phyloP scores from a whole-genome alignment of 2,797 vertebrate genomes.

The Chelonia mydas region DNA sequence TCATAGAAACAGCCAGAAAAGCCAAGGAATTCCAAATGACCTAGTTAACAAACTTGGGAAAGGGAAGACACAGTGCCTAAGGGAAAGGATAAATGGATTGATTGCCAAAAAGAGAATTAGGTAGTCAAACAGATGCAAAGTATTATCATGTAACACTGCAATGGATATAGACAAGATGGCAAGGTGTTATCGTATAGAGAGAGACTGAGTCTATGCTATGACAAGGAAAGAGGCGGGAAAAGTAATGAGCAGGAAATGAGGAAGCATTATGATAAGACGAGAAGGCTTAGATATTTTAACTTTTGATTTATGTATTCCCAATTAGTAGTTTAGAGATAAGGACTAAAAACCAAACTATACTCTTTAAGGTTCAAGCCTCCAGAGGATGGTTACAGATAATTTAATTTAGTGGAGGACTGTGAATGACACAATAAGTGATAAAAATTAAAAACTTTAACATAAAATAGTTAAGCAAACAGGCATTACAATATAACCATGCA shows the following conservation, averaged over 20 bases:
- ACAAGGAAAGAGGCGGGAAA: neutral
- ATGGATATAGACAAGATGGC: neutral
- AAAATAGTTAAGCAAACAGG: neutral
- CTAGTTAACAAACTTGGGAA: neutral
- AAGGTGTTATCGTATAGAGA: neutral
- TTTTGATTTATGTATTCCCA: neutral
- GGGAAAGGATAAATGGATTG: neutral
- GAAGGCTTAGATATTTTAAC: neutral
- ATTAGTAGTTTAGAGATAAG: neutral
- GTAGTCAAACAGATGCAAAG: neutral
- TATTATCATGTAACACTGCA: neutral
- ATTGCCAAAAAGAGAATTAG: neutral
- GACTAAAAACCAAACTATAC: neutral
- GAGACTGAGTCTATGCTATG: neutral
- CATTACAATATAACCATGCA: neutral
- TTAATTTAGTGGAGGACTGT: neutral
- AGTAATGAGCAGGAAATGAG: conserved; percentile 45
- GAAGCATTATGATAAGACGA: conserved; percentile 22
- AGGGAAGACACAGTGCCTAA: neutral
- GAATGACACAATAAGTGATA: neutral
- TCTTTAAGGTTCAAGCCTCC: neutral
- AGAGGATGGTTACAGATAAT: neutral
- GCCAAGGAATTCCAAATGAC: neutral
- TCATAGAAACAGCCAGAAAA: neutral
- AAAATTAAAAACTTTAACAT: neutral